Evolutionary conservation across 2,888 invertebrate genomes (phyloP).

Genomic region (Caenorhabditis afra): DNA sequence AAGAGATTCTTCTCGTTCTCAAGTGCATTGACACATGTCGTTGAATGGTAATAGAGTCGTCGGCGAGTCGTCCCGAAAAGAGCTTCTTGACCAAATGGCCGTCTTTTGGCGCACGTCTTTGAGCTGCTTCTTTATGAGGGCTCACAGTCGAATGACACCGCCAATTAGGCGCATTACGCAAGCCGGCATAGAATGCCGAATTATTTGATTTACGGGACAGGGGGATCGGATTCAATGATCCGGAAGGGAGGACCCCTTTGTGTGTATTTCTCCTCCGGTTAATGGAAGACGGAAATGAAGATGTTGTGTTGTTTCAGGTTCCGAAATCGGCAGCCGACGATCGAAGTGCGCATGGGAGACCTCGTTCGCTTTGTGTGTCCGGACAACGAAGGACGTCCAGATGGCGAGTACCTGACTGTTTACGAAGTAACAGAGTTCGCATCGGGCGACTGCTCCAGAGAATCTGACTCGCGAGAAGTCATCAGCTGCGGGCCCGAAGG

Average conservation of each 20-base stretch:
- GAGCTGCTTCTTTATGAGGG: conserved; percentile 41
- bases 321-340: conserved; percentile 33
- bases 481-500: conserved; percentile 43
- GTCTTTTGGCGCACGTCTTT: conserved; percentile 56
- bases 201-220: conserved; percentile 49
- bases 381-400: conserved; percentile 17
- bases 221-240: conserved; percentile 51
- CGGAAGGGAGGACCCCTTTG: conserved; percentile 41
- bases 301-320: conserved; percentile 54
- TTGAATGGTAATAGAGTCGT: conserved; percentile 56
- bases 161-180: conserved; percentile 52
- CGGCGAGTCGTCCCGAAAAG: conserved; percentile 28
- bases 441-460: conserved; percentile 35
- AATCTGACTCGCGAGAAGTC: conserved; percentile 42
- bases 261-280: conserved; percentile 39
- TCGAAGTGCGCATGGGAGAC: conserved; percentile 59
- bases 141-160: conserved; percentile 53
- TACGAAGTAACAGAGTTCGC: conserved; percentile 59
- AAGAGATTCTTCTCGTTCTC: conserved; percentile 26
- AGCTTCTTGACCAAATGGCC: conserved; percentile 53
- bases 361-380: conserved; percentile 57
- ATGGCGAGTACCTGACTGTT: conserved; percentile 47
- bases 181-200: conserved; percentile 18
- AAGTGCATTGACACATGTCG: conserved; percentile 52
- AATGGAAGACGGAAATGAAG: conserved; percentile 53